Conservation (phyloP, 2,888 invertebrate genomes). For the Pyrochroa serraticornis region DNA sequence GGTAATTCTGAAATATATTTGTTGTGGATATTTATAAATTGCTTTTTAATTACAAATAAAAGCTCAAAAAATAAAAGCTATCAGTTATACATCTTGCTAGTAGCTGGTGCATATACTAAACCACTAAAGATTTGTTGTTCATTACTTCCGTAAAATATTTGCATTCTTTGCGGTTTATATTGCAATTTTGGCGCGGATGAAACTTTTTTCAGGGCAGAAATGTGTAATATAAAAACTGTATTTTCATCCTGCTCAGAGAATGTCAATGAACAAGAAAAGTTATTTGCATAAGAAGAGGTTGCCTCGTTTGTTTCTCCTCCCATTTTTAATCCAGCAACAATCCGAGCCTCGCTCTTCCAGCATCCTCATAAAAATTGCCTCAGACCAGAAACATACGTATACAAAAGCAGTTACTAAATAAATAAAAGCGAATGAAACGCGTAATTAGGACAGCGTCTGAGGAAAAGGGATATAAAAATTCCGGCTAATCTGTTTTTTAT, state of each 20-base stretch:
- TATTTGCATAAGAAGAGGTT: conserved; percentile 3
- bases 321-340: neutral
- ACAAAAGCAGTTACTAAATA: conserved; percentile 27
- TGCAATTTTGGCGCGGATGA: too few species aligned
- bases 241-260: neutral
- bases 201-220: too few species aligned
- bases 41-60: too few species aligned
- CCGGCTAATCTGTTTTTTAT: conserved; percentile 48
- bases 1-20: too few species aligned
- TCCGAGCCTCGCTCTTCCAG: neutral
- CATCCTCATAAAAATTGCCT: neutral
- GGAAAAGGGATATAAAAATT: conserved; percentile 42
- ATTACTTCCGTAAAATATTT: too few species aligned
- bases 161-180: too few species aligned
- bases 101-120: too few species aligned
- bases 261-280: neutral
- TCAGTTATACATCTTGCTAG: too few species aligned
- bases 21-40: too few species aligned
- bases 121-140: too few species aligned
- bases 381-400: conserved; percentile 3
- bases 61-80: too few species aligned
- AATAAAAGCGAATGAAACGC: conserved; percentile 35
- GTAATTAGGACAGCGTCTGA: conserved; percentile 39
- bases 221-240: too few species aligned
- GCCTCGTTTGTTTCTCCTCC: neutral